Evolutionary conservation across 2,888 invertebrate species (phyloP), one percentile per base, ranked within the genome.

Genomic region (Hemicrepidius hirtus): DNA sequence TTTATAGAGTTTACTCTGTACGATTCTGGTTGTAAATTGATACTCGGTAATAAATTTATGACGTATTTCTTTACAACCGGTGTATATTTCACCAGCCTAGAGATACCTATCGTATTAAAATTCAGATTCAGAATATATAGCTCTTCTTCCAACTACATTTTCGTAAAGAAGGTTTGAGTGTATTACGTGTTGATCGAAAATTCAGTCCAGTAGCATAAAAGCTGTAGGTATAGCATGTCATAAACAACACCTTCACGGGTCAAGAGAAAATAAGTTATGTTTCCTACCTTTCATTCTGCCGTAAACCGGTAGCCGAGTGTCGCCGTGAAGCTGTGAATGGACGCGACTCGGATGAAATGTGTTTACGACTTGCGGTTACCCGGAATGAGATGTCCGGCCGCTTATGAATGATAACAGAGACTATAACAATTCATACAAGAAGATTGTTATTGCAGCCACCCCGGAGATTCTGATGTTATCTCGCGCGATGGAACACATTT

Each of bases 401-500:
- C 75, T 77, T 75, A 75, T 80, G 78, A 79, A 80, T 78, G 80
- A 80, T 80, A 80, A 76, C 76, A 75, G 75, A 66, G 71, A 74
- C 77, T 65, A 75, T 78, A 78, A 80, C 80, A 79, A 80, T 78
- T 79, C 79, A 79, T 79, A 80, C 78, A 75, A 78, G 77, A 77
- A 81, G 81, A 82, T 82, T 78, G 82, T 82, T 80, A 82, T 81
- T 80, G 79, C 80, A 75, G 82, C 83, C 83, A 83, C 84, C 83
- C 80, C 79, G 82, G 80, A 80, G 83, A 80, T 82, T 79, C 77
- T 80, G 84, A 84, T 85, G 78, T 81, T 84, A 84, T 84, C 84
- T 83, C 69, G 68, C 62, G 72, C 73, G 81, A 82, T 80, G 80
- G 82, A 82, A 82, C 81, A 81, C 82, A 84, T 84, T 84, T 84